Base-by-base conservation (phyloP, 2,797 vertebrate species). In the Protosalanx chinensis region DNA sequence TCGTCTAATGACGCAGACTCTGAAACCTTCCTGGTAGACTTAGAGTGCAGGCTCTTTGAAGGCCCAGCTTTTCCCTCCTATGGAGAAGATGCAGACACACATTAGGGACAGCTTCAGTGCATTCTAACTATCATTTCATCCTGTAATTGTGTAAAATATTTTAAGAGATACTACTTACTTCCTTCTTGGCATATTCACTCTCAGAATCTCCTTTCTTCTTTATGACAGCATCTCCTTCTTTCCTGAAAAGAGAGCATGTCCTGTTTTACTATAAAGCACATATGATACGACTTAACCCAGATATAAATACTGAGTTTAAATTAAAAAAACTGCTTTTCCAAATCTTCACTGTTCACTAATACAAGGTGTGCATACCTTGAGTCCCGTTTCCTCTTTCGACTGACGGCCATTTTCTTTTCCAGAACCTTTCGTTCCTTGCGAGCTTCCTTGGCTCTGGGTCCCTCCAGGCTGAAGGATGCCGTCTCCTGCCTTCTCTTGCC, bases 321-420 rank as follows among this genome's bases (percentile, higher is more conserved):
- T 46, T 46, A 1, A 53, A 53, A n/a, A 56, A 6, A 56, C 41
- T 46, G 41, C 41, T 46, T 46, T 46, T 8, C 10, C 33, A 46
- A 46, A 8, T 46, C 41, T n/a, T 58, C 18, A 58, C n/a, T 13
- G 10, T 33, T 16, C 27, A 15, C 16, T 10, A 30, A 0, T 27
- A n/a, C 12, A 35, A 35, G 33, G 12, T 41, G 41, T 46, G 72
- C 76, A 7, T 60, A 98, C 98, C 95, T 94, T 7, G 93, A 94
- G 82, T 96, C 92, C 73, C 94, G 94, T 79, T 94, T 98, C 82
- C 95, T 93, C 91, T 94, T 97, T 83, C 94, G 94, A 89, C 92
- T 99, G 76, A 98, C 87, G 18, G 97, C 97, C 86, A 98, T 95
- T 84, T 99, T 99, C 80, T 99, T 99, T 87, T 99, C 97, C 85